These are phyloP conservation scores for Stomatorhinus walkeri DNA, from an alignment of 2,797 vertebrate genomes.

Conservation along the genomic window DNA sequence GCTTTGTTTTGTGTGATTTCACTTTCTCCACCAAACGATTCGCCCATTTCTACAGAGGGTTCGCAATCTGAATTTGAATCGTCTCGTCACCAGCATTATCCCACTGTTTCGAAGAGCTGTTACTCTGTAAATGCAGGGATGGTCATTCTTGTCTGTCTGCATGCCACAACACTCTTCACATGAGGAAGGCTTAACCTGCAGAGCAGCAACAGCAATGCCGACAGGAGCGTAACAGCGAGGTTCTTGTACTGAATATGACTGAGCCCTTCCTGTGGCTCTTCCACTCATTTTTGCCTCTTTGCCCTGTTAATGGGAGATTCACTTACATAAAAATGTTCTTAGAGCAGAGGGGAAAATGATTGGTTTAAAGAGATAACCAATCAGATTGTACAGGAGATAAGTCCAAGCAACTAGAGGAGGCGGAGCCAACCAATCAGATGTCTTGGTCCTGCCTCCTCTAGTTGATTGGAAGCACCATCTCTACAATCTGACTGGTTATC, in stretches of 20 bases:
- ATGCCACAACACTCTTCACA: not conserved
- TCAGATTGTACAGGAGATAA: not conserved
- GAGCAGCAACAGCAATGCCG: not conserved
- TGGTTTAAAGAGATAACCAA: not conserved
- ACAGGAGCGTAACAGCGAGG: not conserved
- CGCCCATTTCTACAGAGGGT: not conserved
- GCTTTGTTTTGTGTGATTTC: not conserved
- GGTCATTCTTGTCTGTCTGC: not conserved
- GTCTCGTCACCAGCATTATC: not conserved
- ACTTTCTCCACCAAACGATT: not conserved
- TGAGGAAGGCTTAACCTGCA: not conserved
- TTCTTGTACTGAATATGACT: not conserved
- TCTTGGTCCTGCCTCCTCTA: not conserved
- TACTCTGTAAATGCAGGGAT: not conserved
- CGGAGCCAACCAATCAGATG: not conserved
- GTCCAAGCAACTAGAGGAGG: not conserved
- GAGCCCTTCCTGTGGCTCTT: not conserved
- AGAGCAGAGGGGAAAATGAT: not conserved
- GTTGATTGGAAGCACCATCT: not conserved
- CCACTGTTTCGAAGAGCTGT: not conserved
- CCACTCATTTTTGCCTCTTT: not conserved
- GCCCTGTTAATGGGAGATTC: not conserved
- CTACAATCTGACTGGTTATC: not conserved
- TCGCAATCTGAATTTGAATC: not conserved
- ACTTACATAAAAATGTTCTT: not conserved